phyloP scores from a whole-genome alignment of 2,888 invertebrate species.

The Himalopsyche anomala region DNA sequence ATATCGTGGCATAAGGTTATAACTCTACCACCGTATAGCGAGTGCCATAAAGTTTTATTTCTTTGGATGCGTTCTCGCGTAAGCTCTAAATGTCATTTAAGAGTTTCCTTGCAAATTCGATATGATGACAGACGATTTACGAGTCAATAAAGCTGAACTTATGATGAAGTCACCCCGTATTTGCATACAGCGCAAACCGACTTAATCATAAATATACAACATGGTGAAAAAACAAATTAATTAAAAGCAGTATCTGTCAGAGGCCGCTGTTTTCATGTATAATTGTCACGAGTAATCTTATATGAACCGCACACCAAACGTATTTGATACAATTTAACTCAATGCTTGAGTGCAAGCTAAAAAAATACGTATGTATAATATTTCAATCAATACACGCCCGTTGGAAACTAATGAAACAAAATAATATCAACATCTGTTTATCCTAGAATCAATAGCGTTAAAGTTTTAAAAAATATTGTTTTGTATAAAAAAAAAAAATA shows the following conservation, averaged over 20 bases:
- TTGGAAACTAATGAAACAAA: no score
- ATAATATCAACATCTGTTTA: no score
- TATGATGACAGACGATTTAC: slow-evolving; percentile 44
- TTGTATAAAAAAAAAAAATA: no score
- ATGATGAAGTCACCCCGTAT: slow-evolving; percentile 46
- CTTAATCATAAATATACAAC: neutral
- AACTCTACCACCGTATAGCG: neutral
- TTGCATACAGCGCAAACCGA: slow-evolving; percentile 51
- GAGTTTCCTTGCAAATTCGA: slow-evolving; percentile 1
- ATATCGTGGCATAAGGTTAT: no score
- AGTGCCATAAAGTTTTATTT: neutral
- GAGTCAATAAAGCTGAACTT: slow-evolving; percentile 54
- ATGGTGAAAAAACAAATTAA: slow-evolving; percentile 53
- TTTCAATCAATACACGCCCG: no score
- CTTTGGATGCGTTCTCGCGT: neutral
- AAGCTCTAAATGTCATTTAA: slow-evolving; percentile 26
- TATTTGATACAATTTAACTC: neutral
- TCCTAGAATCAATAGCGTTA: no score
- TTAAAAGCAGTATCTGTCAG: slow-evolving; percentile 37
- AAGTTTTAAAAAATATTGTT: no score
- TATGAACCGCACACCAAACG: neutral
- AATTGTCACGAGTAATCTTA: neutral
- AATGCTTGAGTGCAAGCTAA: no score
- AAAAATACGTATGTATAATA: no score
- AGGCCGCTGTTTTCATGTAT: neutral